Evolutionary conservation across 2,113 vertebrate species (phyloP).

Genomic region (Pristiophorus japonicus): DNA sequence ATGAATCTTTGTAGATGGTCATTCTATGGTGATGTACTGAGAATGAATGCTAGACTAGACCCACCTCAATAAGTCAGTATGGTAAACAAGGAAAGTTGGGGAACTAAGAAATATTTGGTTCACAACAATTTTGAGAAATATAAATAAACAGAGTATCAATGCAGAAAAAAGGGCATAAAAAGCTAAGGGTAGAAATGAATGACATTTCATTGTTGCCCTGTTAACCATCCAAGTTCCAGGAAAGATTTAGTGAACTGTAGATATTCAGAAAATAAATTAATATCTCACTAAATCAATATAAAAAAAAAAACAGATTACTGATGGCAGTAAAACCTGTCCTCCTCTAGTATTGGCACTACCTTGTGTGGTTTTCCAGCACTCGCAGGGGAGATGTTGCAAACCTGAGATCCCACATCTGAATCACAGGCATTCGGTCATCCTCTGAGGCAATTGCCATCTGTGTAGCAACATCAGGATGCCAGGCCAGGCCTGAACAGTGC

Average conservation of each 20-base stretch:
- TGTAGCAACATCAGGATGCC: conserved; percentile 94
- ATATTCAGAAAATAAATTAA: background rate
- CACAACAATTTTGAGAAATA: background rate
- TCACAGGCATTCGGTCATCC: conserved; percentile 86
- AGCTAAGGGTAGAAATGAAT: background rate
- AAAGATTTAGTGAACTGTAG: background rate
- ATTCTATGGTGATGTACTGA: background rate
- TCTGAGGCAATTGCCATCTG: conserved; percentile 89
- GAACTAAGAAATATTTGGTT: background rate
- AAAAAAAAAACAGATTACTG: background rate
- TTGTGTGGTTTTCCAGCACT: conserved; percentile 85
- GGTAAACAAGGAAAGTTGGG: background rate
- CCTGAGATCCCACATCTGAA: conserved; percentile 95
- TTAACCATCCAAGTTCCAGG: background rate
- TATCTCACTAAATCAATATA: background rate
- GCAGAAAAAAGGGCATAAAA: background rate
- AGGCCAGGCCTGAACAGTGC: conserved; percentile 90
- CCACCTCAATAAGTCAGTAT: background rate
- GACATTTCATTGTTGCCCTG: background rate
- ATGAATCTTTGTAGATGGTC: background rate
- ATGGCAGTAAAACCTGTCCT: background rate
- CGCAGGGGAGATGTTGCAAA: conserved; percentile 91
- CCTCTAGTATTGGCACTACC: conserved; percentile 55
- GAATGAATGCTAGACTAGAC: background rate
- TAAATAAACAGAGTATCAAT: background rate